Evolutionary conservation across 2,113 vertebrate species (phyloP).

Genomic region (Glaucomys volans): DNA sequence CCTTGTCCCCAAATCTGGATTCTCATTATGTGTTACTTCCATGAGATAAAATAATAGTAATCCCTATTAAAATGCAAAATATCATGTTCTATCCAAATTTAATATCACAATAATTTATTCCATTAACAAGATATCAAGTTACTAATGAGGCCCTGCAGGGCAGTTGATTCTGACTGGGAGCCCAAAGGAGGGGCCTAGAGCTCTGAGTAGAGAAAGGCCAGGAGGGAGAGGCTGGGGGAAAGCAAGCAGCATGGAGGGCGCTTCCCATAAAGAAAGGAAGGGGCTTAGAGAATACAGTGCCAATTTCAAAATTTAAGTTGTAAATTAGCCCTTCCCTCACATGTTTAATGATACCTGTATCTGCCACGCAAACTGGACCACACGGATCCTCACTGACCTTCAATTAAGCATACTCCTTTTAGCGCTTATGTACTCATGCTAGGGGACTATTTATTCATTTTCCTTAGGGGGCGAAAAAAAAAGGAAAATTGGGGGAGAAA

Average conservation of each 20-base stretch:
- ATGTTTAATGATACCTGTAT: conserved; percentile 40
- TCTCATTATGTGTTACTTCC: neutral
- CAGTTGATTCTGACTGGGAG: neutral
- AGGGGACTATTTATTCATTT: neutral
- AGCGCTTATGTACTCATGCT: neutral
- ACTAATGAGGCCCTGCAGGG: neutral
- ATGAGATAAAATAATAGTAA: neutral
- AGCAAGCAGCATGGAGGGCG: neutral
- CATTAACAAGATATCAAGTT: conserved; percentile 10
- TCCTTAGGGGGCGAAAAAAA: neutral
- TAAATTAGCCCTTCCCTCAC: neutral
- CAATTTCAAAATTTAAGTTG: conserved; percentile 3
- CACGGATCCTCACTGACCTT: neutral
- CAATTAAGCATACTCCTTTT: neutral
- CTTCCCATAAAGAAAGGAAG: neutral
- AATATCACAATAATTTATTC: neutral
- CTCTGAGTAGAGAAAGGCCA: neutral
- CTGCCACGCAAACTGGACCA: neutral
- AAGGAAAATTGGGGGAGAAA: neutral
- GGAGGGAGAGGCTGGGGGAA: too few relatives aligned
- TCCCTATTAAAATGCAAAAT: conserved; percentile 39
- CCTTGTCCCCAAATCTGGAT: neutral
- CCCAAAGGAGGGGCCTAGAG: neutral
- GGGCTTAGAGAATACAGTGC: neutral
- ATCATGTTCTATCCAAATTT: neutral